A percentile compares a stretch with the other conserved stretches of the same genome.
Evolutionary conservation across 2,888 invertebrate species (phyloP).

Genomic region (Tubulanus polymorphus): DNA sequence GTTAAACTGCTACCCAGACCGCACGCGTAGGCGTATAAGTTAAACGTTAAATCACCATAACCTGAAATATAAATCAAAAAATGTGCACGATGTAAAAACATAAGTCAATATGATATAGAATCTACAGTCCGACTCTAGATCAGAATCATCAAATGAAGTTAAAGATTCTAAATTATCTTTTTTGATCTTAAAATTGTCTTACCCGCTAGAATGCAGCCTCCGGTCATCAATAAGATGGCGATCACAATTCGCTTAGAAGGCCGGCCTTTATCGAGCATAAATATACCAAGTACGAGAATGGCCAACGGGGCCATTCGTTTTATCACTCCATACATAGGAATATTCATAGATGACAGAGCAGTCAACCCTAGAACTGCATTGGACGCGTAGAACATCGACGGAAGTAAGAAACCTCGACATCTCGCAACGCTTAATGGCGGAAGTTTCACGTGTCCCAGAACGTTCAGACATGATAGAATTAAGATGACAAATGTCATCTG

Average conservation of each 20-base stretch:
- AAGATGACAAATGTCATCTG: conserved; percentile 55
- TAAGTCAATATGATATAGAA: background rate
- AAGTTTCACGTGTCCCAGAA: conserved; percentile 34
- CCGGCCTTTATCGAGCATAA: conserved; percentile 47
- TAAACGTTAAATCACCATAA: conserved; percentile 53
- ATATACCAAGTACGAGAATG: conserved; percentile 49
- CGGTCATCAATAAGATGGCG: conserved; percentile 49
- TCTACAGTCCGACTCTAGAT: background rate
- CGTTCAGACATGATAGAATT: conserved; percentile 47
- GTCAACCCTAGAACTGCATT: conserved; percentile 56
- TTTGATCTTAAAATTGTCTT: too few relatives aligned
- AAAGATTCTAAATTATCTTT: background rate
- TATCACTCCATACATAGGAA: conserved; percentile 58
- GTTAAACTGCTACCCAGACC: conserved; percentile 52
- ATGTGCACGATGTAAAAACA: background rate
- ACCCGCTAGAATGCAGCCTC: conserved; percentile 55
- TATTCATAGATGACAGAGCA: conserved; percentile 58
- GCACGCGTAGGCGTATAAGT: conserved; percentile 47
- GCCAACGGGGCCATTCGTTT: conserved; percentile 56
- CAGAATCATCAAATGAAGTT: background rate
- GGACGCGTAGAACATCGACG: conserved; percentile 55
- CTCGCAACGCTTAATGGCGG: conserved; percentile 51
- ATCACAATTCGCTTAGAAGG: conserved; percentile 40
- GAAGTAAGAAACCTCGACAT: conserved; percentile 53
- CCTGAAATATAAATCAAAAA: conserved; percentile 41